A percentile compares a stretch with the other conserved stretches of the same genome.
Evolutionary conservation across 2,888 invertebrate genomes (phyloP).

Genomic region (Maniola hyperantus): DNA sequence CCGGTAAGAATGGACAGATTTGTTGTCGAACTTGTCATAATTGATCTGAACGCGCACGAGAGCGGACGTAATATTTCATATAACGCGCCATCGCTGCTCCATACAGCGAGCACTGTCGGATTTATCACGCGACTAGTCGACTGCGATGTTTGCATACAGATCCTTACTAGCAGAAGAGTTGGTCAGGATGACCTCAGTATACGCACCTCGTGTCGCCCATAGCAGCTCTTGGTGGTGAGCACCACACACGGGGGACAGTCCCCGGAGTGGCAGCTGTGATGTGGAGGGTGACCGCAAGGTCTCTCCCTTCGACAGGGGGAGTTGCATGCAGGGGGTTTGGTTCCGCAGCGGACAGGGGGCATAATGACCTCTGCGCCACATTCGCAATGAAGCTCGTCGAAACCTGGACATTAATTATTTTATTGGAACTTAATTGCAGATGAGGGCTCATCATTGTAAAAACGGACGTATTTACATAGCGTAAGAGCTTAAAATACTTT

Average conservation of each 20-base stretch:
- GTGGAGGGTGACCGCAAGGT: constrained; percentile 90
- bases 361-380: constrained; percentile 93
- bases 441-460: background rate
- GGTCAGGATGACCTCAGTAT: background rate
- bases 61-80: too few species aligned
- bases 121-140: too few species aligned
- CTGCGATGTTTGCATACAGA: too few species aligned
- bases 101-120: too few species aligned
- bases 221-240: constrained; percentile 92
- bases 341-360: constrained; percentile 97
- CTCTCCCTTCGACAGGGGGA: constrained; percentile 90
- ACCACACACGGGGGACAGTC: constrained; percentile 85
- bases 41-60: too few species aligned
- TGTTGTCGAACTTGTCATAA: too few species aligned
- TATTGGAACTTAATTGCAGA: background rate
- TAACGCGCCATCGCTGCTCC: too few species aligned
- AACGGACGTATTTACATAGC: too few species aligned
- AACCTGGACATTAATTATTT: constrained; percentile 67
- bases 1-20: too few species aligned
- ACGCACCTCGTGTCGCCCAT: constrained; percentile 88
- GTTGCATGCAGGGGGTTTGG: constrained; percentile 90
- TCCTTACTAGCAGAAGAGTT: too few species aligned
- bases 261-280: constrained; percentile 92
- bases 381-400: constrained; percentile 95
- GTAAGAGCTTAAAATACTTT: too few species aligned